Evolutionary conservation across 2,113 vertebrate species (phyloP), one percentile per base, ranked within the genome.

Genomic region (Muntiacus muntjak): DNA sequence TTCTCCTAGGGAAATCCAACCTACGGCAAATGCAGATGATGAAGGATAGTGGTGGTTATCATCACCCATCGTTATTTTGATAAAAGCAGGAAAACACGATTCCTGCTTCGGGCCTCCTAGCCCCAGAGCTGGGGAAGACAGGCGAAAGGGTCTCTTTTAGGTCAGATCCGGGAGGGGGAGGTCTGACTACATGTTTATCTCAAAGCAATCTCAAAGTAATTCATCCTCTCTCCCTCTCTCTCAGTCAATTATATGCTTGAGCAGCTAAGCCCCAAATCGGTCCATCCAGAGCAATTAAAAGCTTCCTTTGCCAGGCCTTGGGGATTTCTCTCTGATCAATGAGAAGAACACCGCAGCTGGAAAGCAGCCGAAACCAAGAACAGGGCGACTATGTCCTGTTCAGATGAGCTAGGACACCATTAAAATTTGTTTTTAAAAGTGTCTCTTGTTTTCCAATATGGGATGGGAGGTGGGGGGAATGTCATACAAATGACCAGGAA

Each of bases 311-410:
- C 76, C 95, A 96, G 94, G 89, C 96, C 95, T 86, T 89, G 82
- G 97, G 96, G 97, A 98, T 95, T 97, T 96, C 88, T 97, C 43
- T 95, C 94, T 94, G 93, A 98, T 98, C 97, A 97, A 97, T 96
- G 88, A 96, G 95, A 94, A 97, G 93, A 97, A 95, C 95, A 92
- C 87, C 33, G 0, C 28, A 91, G 82, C 50, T 97, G 97, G 97
- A 97, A 98, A 91, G 92, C 28, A 93, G 88, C 88, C 13, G 6
- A 96, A 97, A 81, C 90, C 90, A 87, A 87, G 62, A 96, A 67
- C 15, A 90, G 58, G 71, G 47, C 25, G 23, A 64, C 71, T 17
- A 3, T 60, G 47, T 43, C 33, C 76, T 84, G 57, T 26, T 81
- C 79, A 82, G 30, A 86, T n/a, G 47, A 40, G 11, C 93, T 76